Conservation (phyloP, 35 echinoderm and acorn worm species). For the Lytechinus pictus region DNA sequence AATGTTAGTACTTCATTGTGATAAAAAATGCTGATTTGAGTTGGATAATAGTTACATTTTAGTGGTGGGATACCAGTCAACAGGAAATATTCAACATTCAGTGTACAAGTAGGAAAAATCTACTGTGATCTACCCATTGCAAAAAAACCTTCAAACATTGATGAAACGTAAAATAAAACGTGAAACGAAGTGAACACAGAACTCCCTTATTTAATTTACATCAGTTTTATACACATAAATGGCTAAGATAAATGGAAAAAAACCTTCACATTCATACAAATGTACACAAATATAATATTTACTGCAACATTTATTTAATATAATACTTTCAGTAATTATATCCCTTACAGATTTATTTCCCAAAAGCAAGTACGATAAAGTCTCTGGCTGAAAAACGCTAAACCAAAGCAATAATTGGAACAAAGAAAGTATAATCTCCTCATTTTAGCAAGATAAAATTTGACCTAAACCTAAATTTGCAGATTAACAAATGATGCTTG, state of each 20-base stretch:
- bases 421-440: not conserved
- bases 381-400: not conserved
- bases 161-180: not conserved
- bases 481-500: not conserved
- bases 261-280: slow-evolving; percentile 20
- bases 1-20: not conserved
- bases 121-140: not conserved
- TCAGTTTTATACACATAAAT: not conserved
- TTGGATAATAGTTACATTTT: not conserved
- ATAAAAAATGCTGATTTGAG: not conserved
- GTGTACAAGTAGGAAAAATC: not conserved
- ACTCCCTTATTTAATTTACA: not conserved
- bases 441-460: not conserved
- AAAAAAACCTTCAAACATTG: not conserved
- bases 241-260: slow-evolving; percentile 36
- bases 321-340: slow-evolving; percentile 20
- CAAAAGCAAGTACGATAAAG: not conserved
- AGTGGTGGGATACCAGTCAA: not conserved
- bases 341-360: not conserved
- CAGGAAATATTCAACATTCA: not conserved
- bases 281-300: slow-evolving; percentile 40
- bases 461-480: not conserved
- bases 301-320: slow-evolving; percentile 22
- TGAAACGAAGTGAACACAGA: not conserved
- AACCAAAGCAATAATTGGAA: not conserved